These are phyloP conservation scores for Acrossocheilus wenchowensis DNA, from an alignment of 2,797 vertebrate genomes.

Conservation along the genomic window DNA sequence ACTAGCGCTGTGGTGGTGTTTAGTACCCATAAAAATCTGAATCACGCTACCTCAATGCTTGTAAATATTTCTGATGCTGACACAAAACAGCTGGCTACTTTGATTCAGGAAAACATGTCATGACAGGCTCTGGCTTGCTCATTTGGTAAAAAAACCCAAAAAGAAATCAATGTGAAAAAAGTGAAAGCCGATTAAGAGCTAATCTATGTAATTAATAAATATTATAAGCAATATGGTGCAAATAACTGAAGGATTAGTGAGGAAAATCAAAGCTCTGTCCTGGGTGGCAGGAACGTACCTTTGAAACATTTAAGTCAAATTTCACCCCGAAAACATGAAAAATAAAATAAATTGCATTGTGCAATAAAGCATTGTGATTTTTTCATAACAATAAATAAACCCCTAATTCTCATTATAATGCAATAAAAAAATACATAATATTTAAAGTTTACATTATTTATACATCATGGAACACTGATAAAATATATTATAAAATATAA, in stretches of 20 bases:
- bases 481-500: neutral
- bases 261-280: conserved; percentile 8
- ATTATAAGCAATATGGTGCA: neutral
- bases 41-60: neutral
- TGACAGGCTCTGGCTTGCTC: neutral
- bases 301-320: neutral
- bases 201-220: conserved; percentile 22
- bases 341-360: neutral
- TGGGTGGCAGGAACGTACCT: neutral
- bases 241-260: conserved; percentile 15
- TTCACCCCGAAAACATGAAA: neutral
- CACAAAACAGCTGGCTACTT: neutral
- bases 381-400: neutral
- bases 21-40: neutral
- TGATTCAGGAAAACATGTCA: neutral
- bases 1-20: neutral
- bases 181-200: conserved; percentile 13
- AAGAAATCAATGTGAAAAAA: neutral
- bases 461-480: neutral
- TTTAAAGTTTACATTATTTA: neutral
- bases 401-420: neutral
- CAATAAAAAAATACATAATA: neutral
- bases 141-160: neutral
- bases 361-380: neutral
- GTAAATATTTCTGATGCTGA: neutral